phyloP scores from a whole-genome alignment of 2,113 vertebrate genomes.

The Epinephelus lanceolatus region DNA sequence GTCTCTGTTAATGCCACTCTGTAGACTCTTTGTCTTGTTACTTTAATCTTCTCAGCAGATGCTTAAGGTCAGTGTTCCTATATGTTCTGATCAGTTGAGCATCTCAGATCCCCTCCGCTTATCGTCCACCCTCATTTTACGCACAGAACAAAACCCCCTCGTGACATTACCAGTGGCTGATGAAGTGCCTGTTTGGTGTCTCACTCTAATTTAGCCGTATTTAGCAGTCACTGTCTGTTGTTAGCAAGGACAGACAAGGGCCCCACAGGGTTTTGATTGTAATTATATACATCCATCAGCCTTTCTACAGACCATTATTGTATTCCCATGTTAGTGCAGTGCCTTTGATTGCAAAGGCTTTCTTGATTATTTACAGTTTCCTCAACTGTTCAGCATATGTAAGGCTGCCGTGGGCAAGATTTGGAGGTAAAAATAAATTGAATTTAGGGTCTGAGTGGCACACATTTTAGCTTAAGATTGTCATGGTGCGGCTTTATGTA shows the following conservation, averaged over 20 bases:
- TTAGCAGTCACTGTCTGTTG: not conserved
- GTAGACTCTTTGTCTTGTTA: not conserved
- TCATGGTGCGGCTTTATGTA: not conserved
- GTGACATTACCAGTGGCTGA: not conserved
- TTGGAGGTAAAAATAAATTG: not conserved
- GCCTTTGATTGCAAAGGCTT: not conserved
- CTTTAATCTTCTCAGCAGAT: not conserved
- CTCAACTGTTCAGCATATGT: not conserved
- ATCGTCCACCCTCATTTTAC: not conserved
- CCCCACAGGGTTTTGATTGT: not conserved
- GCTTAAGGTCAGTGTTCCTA: not conserved
- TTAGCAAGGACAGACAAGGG: not conserved
- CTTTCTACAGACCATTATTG: not conserved
- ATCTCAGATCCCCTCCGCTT: not conserved
- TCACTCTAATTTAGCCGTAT: not conserved
- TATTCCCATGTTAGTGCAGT: not conserved
- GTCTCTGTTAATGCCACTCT: not conserved
- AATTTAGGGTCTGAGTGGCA: not conserved
- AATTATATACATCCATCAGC: not conserved
- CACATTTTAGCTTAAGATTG: not conserved
- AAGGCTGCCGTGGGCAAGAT: not conserved
- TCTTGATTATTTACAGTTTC: slow-evolving; percentile 15
- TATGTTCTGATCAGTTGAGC: not conserved
- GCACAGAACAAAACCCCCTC: not conserved
- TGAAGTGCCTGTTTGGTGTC: not conserved